phyloP scores from a whole-genome alignment of 2,113 vertebrate species.

The Excalfactoria chinensis region DNA sequence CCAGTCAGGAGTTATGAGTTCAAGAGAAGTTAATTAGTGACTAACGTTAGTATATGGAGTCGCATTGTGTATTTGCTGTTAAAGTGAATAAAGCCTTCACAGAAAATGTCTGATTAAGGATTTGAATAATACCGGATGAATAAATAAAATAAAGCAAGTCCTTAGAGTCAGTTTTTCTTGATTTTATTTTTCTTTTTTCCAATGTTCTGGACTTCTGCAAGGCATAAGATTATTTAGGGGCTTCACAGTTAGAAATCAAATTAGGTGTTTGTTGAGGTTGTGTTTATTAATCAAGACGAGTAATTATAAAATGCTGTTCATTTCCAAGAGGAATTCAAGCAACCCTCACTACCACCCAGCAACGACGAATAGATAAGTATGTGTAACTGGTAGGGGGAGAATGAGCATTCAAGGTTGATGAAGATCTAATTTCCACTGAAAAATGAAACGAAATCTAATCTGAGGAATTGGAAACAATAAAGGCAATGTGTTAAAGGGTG shows the following conservation, averaged over 20 bases:
- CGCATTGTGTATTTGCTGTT: neutral
- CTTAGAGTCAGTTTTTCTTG: neutral
- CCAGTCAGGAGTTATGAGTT: neutral
- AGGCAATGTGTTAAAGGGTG: neutral
- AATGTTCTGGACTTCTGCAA: neutral
- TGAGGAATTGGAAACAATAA: neutral
- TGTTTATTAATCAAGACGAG: constrained; percentile 29
- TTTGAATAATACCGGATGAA: neutral
- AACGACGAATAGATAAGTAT: neutral
- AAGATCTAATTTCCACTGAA: constrained; percentile 37
- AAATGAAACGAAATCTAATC: constrained; percentile 5
- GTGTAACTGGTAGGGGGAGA: neutral
- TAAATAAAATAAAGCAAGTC: neutral
- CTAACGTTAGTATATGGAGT: neutral
- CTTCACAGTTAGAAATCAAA: neutral
- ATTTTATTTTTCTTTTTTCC: too few relatives aligned
- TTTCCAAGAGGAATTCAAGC: constrained; percentile 7
- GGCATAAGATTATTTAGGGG: neutral
- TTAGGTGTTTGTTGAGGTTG: neutral
- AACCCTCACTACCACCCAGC: neutral
- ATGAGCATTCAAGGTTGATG: constrained; percentile 1
- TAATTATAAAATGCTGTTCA: neutral
- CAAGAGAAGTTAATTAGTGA: neutral
- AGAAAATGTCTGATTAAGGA: constrained; percentile 3
- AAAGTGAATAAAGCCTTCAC: neutral